These are phyloP conservation scores for Amphipoea lucens DNA, from an alignment of 2,888 invertebrate species.

Conservation along the genomic window DNA sequence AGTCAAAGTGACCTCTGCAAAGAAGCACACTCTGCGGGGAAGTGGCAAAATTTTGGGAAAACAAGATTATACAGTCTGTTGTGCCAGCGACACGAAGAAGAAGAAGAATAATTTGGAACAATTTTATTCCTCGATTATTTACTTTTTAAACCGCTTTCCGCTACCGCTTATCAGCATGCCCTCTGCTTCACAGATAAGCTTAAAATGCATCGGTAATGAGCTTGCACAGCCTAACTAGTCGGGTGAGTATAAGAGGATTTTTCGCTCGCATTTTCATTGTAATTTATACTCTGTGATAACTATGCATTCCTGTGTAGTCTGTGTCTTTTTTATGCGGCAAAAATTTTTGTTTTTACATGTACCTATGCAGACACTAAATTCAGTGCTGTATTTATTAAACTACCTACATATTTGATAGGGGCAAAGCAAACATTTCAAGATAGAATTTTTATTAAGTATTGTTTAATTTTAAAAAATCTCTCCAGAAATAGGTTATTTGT, in stretches of 20 bases:
- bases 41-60: not conserved
- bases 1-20: not conserved
- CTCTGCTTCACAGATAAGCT: conserved; percentile 63
- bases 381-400: not conserved
- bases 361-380: not conserved
- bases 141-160: conserved; percentile 16
- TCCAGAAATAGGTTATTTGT: not conserved
- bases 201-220: conserved; percentile 79
- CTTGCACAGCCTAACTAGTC: conserved; percentile 69
- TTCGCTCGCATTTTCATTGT: conserved; percentile 58
- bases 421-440: not conserved
- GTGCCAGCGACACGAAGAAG: not conserved
- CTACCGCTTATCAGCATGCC: conserved; percentile 35
- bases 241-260: conserved; percentile 61
- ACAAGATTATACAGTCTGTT: not conserved
- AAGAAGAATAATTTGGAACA: not conserved
- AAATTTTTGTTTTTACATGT: conserved; percentile 25
- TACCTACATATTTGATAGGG: not conserved
- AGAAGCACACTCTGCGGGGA: too few relatives aligned
- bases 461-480: not conserved
- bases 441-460: not conserved
- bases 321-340: conserved; percentile 33
- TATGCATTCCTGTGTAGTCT: conserved; percentile 32
- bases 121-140: not conserved
- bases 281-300: conserved; percentile 64